Base-by-base conservation (phyloP, 1,140 invertebrate genomes). In the Dinothrombium tinctorium region DNA sequence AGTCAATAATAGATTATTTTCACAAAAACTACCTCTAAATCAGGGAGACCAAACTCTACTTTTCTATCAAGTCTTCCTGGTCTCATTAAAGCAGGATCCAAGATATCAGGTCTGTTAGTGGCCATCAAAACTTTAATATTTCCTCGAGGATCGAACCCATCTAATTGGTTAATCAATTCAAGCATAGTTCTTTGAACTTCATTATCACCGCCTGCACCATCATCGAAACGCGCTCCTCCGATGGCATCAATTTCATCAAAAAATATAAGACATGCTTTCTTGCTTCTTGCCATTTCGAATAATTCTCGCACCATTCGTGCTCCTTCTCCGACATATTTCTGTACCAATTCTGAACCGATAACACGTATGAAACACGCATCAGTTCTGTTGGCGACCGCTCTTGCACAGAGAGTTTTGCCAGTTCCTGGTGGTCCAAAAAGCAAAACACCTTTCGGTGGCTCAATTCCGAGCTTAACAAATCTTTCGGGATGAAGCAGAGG, bases 231-330 rank as follows among this genome's bases (percentile, higher is more conserved):
- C 24, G 92, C 90, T 31, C 92, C 65, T 50, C 94, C 94, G 54
- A 99, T 92, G 22, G 94, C 94, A 64, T 99, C 94, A 55, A 99
- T 96, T 73, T 99, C 94, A 68, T 99, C 94, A 61, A 99, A 99
- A 67, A 99, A 99, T 43, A 99, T 95, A 2, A 99, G 68, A 58
- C 94, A 99, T 7, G 94, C 92, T 59, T 98, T 99, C 62, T 99
- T 99, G 52, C 82, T 92, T 33, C 92, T 69, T 32, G 92, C 94
- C 90, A 99, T 96, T 67, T 98, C 92, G 61, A 99, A 99, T 8
- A 99, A 61, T 60, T 99, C 92, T 48, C 92, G 68, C 2, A 99
- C 92, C 94, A 99, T 99, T 45, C 94, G 69, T 4, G 94, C 92
- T 20, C 94, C 90, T 65, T 99, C 92, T 46, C 92, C 92, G 8